A percentile compares a stretch with the other conserved stretches of the same genome.
These are phyloP conservation scores for Drosophila insularis DNA, from an alignment of 1,140 invertebrate genomes.

Conservation along the genomic window DNA sequence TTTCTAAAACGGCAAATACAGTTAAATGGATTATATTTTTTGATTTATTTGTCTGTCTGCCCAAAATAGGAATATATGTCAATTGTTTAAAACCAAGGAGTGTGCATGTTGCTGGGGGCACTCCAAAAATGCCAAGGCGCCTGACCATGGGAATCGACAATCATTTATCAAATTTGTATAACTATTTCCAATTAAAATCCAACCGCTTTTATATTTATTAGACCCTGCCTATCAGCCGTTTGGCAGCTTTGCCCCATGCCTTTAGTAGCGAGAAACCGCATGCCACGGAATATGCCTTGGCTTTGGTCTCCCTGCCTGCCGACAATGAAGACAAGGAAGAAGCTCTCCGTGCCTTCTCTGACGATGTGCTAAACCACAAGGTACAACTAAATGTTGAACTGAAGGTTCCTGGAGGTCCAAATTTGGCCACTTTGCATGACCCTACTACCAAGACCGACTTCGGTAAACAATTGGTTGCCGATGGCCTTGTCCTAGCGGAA, in stretches of 20 bases:
- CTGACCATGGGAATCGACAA: constrained; percentile 49
- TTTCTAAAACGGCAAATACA: constrained; percentile 24
- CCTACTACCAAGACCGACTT: constrained; percentile 91
- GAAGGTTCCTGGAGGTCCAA: constrained; percentile 83
- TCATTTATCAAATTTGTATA: not conserved
- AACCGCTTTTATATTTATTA: constrained; percentile 46
- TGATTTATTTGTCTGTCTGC: constrained; percentile 27
- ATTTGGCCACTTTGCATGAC: constrained; percentile 89
- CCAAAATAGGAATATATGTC: constrained; percentile 20
- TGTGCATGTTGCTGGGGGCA: constrained; percentile 55
- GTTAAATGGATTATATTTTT: constrained; percentile 55
- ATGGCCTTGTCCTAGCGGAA: constrained; percentile 93
- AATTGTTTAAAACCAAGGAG: constrained; percentile 1
- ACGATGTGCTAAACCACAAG: constrained; percentile 87
- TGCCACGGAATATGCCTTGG: constrained; percentile 93
- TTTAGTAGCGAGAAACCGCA: constrained; percentile 90
- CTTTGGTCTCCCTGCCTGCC: constrained; percentile 91
- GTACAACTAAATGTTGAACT: constrained; percentile 90
- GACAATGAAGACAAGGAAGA: constrained; percentile 92
- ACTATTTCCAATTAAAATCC: not conserved
- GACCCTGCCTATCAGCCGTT: constrained; percentile 84
- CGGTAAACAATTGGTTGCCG: constrained; percentile 91
- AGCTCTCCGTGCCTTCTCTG: constrained; percentile 88
- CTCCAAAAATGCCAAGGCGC: constrained; percentile 22
- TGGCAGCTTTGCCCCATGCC: constrained; percentile 90